Evolutionary conservation across 2,113 vertebrate species (phyloP).

Genomic region (Hyla sarda): DNA sequence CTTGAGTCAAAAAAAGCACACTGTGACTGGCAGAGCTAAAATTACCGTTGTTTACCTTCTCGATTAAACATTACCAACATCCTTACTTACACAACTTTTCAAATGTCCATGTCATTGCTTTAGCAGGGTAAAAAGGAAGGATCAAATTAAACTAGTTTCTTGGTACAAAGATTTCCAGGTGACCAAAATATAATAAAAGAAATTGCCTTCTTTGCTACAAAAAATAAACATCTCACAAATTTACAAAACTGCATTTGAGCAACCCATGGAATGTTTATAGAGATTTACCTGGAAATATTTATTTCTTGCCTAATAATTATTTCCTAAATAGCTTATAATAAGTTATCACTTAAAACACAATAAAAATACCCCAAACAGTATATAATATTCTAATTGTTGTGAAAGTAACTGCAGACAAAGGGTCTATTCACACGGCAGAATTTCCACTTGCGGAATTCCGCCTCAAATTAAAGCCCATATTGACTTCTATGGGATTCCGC

Average conservation of each 20-base stretch:
- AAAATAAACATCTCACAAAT: background rate
- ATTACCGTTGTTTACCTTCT: background rate
- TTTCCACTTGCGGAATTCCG: no score
- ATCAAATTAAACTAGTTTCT: background rate
- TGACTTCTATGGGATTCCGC: no score
- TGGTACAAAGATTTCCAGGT: background rate
- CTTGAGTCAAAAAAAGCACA: background rate
- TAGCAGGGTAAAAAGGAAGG: background rate
- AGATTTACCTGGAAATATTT: background rate
- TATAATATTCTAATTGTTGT: background rate
- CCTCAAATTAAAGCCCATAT: no score
- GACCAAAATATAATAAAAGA: background rate
- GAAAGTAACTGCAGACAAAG: background rate
- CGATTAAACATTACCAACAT: slow-evolving; percentile 14
- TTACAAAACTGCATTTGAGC: background rate
- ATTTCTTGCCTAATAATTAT: background rate
- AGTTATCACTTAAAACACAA: background rate
- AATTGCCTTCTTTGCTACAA: background rate
- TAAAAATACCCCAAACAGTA: background rate
- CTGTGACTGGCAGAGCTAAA: background rate
- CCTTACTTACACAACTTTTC: background rate
- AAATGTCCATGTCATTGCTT: background rate
- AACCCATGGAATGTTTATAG: background rate
- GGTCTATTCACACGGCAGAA: no score
- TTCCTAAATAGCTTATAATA: background rate